Base-by-base conservation (phyloP, 2,113 vertebrate genomes). In the Carlito syrichta region DNA sequence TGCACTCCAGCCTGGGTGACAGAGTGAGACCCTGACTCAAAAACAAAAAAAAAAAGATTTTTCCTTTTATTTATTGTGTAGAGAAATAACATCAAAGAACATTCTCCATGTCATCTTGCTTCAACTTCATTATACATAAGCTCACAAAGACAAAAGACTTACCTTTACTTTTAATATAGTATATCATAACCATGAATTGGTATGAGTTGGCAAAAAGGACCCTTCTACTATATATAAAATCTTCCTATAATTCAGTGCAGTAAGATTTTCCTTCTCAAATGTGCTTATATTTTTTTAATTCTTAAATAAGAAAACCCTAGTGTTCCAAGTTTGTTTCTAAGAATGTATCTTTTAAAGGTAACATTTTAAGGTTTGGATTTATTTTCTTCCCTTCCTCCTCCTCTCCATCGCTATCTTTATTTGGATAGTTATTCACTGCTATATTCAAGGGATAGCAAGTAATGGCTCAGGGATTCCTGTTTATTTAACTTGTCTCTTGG, bases 101-200 rank as follows among this genome's bases (percentile, higher is more conserved):
- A 68, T 94, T 94, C 30, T 79, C 13, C 43, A 68, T 92, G 58
- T 85, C 76, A 86, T 88, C 40, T 91, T 96, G 58, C 45, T 8
- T 90, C 63, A 60, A 35, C 32, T 92, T 86, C 77, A 94, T 89
- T 84, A 81, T 68, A 48, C 23, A 48, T 52, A 62, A 74, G 50
- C 38, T 89, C 50, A 91, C 82, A 58, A 38, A 95, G 40, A 48
- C 60, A 91, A 92, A 32, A 94, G 38, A 79, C 77, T 95, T 95
- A 81, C 50, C 71, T 85, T 60, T 74, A n/a, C n/a, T n/a, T n/a
- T n/a, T n/a, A 63, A 77, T 40, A n/a, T 13, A 20, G 38, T 35
- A 32, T 76, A 69, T 40, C 38, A n/a, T 32, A 43, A 43, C 43
- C 78, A 86, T 45, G 48, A 45, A 73, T 92, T 83, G 66, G 35